Evolutionary conservation across 2,888 invertebrate genomes (phyloP).

Genomic region (Smittia aterrima): DNA sequence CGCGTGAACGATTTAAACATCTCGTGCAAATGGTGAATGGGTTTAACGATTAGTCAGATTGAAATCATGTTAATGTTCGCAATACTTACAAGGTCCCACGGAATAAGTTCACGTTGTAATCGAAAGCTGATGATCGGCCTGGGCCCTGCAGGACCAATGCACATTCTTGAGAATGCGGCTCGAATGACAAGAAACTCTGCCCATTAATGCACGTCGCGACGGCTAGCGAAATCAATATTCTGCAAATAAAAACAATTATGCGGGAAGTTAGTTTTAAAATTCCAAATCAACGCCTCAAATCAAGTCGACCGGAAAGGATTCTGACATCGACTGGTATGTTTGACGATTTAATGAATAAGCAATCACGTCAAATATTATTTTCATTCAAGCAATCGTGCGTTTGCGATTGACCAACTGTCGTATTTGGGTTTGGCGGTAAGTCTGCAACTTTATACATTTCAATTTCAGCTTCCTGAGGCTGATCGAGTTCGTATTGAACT

Average conservation of each 20-base stretch:
- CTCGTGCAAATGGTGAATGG: background rate
- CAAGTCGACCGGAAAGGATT: background rate
- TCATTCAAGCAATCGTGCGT: background rate
- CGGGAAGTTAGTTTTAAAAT: conserved; percentile 1
- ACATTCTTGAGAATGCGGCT: conserved; percentile 62
- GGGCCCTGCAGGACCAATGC: conserved; percentile 75
- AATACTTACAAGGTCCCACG: conserved; percentile 75
- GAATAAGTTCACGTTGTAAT: conserved; percentile 80
- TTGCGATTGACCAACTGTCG: background rate
- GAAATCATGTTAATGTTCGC: background rate
- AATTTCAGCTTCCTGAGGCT: too few species aligned
- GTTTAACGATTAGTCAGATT: background rate
- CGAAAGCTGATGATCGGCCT: conserved; percentile 76
- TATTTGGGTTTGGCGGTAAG: background rate
- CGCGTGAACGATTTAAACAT: background rate
- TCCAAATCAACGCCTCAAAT: conserved; percentile 2
- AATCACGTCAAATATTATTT: conserved; percentile 13
- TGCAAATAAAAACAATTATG: background rate
- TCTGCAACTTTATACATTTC: too few species aligned
- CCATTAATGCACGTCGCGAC: background rate
- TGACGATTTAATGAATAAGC: background rate
- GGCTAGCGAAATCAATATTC: conserved; percentile 21
- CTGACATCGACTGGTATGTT: background rate
- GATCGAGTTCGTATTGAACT: too few species aligned
- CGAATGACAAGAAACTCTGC: conserved; percentile 31